Conservation (phyloP, 2,888 invertebrate species). For the Smittia aterrima region DNA sequence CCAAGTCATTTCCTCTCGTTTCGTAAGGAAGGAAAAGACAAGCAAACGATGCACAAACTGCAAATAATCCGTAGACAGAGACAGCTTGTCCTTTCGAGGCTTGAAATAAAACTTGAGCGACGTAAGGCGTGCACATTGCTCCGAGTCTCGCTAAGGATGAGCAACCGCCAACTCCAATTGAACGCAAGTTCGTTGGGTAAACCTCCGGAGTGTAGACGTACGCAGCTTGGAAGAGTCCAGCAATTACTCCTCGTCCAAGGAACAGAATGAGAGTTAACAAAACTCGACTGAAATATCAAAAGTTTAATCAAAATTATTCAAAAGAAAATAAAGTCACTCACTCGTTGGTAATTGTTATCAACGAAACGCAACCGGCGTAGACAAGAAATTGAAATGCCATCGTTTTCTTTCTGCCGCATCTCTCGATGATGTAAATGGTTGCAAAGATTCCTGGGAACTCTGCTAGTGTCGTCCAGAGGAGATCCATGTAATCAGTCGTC, state of each 20-base stretch:
- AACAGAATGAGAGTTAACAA: slow-evolving; percentile 81
- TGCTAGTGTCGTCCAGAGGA: slow-evolving; percentile 89
- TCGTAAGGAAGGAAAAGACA: slow-evolving; percentile 65
- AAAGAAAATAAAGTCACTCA: slow-evolving; percentile 53
- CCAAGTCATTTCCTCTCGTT: slow-evolving; percentile 55
- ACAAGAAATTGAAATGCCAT: slow-evolving; percentile 91
- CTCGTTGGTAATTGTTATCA: slow-evolving; percentile 72
- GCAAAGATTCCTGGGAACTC: slow-evolving; percentile 87
- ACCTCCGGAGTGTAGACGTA: slow-evolving; percentile 96
- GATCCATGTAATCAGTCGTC: slow-evolving; percentile 86
- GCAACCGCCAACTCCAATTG: slow-evolving; percentile 89
- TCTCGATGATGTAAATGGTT: slow-evolving; percentile 85
- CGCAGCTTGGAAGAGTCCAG: slow-evolving; percentile 91
- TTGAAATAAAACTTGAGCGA: slow-evolving; percentile 76
- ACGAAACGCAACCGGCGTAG: slow-evolving; percentile 73
- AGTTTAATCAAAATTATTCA: slow-evolving; percentile 42
- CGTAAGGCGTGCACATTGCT: slow-evolving; percentile 90
- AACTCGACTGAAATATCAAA: slow-evolving; percentile 60
- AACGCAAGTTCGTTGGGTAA: slow-evolving; percentile 83
- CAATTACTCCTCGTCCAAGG: slow-evolving; percentile 85
- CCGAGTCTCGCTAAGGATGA: slow-evolving; percentile 88
- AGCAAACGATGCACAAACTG: slow-evolving; percentile 60
- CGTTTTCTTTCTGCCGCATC: slow-evolving; percentile 84
- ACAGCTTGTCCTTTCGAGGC: slow-evolving; percentile 60
- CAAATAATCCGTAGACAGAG: slow-evolving; percentile 61